A percentile compares a stretch with the other conserved stretches of the same genome.
Evolutionary conservation across 2,797 vertebrate genomes (phyloP).

Genomic region (Meriones psammophilus): DNA sequence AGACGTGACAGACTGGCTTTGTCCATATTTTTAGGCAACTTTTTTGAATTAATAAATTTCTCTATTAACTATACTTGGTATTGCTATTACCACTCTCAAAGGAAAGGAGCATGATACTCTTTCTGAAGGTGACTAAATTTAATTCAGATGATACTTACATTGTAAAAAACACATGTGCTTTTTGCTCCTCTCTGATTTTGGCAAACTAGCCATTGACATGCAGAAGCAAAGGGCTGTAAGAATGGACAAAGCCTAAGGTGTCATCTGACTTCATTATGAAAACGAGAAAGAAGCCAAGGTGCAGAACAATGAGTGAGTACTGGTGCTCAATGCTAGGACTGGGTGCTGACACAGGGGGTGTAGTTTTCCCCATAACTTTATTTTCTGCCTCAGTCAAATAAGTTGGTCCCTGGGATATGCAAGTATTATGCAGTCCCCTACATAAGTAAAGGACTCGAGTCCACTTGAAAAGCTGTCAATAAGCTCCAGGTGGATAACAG

Average conservation of each 20-base stretch:
- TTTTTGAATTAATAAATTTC: background rate
- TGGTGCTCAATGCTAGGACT: no score
- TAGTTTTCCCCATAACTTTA: background rate
- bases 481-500: background rate
- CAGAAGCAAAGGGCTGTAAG: background rate
- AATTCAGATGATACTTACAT: background rate
- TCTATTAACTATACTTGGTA: background rate
- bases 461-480: background rate
- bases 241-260: background rate
- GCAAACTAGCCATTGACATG: background rate
- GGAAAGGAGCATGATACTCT: background rate
- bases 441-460: background rate
- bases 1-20: background rate
- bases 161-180: background rate
- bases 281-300: background rate
- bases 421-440: background rate
- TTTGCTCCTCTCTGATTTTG: background rate
- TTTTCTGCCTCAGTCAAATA: background rate
- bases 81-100: background rate
- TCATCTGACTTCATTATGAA: background rate
- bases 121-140: background rate
- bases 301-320: background rate
- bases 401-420: background rate
- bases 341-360: no score
- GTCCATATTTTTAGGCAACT: background rate